Evolutionary conservation across 2,888 invertebrate species (phyloP).

Genomic region (Buathra laborator): DNA sequence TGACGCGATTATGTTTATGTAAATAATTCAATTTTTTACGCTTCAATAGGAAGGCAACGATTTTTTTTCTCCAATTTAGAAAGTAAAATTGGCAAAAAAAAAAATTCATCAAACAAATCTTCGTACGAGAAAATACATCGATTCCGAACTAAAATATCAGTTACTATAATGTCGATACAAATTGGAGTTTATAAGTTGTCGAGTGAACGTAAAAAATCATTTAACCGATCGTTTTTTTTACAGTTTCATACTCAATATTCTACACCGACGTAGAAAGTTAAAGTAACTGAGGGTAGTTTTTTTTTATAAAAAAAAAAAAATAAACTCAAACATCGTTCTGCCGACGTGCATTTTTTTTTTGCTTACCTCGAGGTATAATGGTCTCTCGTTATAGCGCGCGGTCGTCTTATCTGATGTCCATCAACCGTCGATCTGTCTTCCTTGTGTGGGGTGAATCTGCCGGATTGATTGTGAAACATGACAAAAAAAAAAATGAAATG

Average conservation of each 20-base stretch:
- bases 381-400: constrained; percentile 80
- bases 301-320: not conserved
- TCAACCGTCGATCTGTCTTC: constrained; percentile 79
- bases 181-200: too few species aligned
- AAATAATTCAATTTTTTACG: too few species aligned
- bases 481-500: constrained; percentile 3
- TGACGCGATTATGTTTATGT: too few species aligned
- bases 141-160: too few species aligned
- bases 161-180: too few species aligned
- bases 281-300: not conserved
- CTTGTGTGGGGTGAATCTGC: constrained; percentile 71
- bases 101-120: too few species aligned
- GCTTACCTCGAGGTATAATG: constrained; percentile 82
- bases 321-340: not conserved
- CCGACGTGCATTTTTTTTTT: not conserved
- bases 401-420: constrained; percentile 77
- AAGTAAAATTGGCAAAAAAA: too few species aligned
- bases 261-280: not conserved
- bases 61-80: too few species aligned
- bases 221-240: not conserved
- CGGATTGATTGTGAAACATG: constrained; percentile 29
- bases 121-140: too few species aligned
- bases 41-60: too few species aligned
- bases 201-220: too few species aligned
- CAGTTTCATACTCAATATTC: not conserved